Base-by-base conservation (phyloP, 2,888 invertebrate species). In the Diloba caeruleocephala region DNA sequence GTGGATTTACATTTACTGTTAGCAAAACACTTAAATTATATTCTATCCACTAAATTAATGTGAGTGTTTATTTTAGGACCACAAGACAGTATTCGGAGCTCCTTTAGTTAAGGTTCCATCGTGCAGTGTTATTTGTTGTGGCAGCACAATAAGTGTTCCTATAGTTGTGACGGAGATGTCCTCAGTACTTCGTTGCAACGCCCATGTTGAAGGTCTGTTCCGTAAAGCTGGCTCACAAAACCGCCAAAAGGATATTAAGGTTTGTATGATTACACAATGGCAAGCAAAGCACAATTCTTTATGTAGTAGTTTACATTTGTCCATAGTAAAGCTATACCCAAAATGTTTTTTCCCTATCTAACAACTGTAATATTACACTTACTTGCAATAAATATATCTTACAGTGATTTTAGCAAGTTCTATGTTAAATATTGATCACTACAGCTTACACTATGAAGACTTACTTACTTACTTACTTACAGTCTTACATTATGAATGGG, bases 171-270 rank as follows among this genome's bases (percentile, higher is more conserved):
- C 95, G 69, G 96, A 96, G 79, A 95, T 96, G 78, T 96, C 96
- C 71, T 93, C 95, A 43, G 95, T 95, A 73, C 94, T 97, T 41
- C 90, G 96, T 60, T 92, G 95, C 33, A 95, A 96, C 85, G 94
- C 96, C 19, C 94, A 95, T 46, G 95, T 96, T 13, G 98, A 98
- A 82, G 98, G 98, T 0, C 88, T 98, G 37, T 98, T 98, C 84
- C 94, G 98, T 5, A 98, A 98, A 92, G 97, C 97, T 37, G 98
- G 98, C 9, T 97, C 98, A 0, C 95, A 97, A 72, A 94, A 95
- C 26, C 94, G 98, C 57, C 97, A 98, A 85, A 96, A 96, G 79
- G 97, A 97, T 85, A 95, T 98, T 14, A 96, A 96, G 90, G 96
- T 97, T 83, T 78, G 9, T 10, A 12, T 2, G 44, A 29, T 17